Conservation (phyloP, 2,113 vertebrate genomes). For the Ochotona curzoniae region DNA sequence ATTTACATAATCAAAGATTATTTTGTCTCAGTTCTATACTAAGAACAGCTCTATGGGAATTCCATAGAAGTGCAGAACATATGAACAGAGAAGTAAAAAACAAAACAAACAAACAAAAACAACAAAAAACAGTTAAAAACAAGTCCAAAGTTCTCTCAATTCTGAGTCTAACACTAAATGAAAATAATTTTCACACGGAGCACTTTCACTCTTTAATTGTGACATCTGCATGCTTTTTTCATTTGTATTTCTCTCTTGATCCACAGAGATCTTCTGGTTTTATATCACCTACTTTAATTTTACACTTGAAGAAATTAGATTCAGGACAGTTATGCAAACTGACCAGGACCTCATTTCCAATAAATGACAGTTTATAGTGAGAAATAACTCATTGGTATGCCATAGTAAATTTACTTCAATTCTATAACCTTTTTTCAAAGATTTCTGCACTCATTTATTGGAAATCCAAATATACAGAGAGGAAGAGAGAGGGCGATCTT, state of each 20-base stretch:
- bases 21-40: background rate
- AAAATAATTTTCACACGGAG: background rate
- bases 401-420: background rate
- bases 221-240: background rate
- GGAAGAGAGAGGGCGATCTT: too few relatives aligned
- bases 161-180: background rate
- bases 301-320: background rate
- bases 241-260: background rate
- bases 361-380: background rate
- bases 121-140: constrained; percentile 53
- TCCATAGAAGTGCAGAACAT: background rate
- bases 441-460: too few relatives aligned
- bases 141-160: background rate
- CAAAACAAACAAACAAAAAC: too few relatives aligned
- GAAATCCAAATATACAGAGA: too few relatives aligned
- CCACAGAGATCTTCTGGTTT: background rate
- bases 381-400: background rate
- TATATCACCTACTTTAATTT: background rate
- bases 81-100: constrained; percentile 5
- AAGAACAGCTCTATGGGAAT: background rate
- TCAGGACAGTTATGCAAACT: background rate
- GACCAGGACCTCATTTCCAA: background rate
- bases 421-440: background rate
- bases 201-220: background rate
- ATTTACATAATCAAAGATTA: constrained; percentile 67